These are phyloP conservation scores for Epizoanthus fatuus DNA, from an alignment of 92 coral and sea anemone species.

Conservation along the genomic window DNA sequence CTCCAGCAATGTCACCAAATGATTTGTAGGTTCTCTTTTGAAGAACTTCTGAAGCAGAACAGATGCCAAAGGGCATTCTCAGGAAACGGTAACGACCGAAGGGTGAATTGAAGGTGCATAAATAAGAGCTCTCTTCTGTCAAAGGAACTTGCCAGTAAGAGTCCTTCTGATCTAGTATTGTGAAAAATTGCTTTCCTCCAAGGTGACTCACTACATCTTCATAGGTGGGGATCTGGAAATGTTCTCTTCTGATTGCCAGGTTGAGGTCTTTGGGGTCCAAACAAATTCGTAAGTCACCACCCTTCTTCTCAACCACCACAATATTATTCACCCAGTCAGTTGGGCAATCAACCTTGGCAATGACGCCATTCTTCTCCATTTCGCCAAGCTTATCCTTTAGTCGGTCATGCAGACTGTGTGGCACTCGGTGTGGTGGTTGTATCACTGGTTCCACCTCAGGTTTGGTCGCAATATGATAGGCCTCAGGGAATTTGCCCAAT, in stretches of 20 bases:
- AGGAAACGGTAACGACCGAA: conserved; percentile 50
- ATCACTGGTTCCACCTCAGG: conserved; percentile 35
- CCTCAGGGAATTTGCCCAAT: conserved; percentile 16
- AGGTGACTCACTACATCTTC: conserved; percentile 45
- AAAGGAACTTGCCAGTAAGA: conserved; percentile 65
- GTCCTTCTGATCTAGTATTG: conserved; percentile 55
- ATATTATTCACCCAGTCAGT: conserved; percentile 28
- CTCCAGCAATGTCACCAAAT: conserved; percentile 64
- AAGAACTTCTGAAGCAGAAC: conserved; percentile 51
- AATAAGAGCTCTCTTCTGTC: conserved; percentile 55
- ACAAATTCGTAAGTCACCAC: conserved; percentile 20
- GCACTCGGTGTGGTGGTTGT: conserved; percentile 36
- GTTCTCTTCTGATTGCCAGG: conserved; percentile 23
- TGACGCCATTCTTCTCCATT: conserved; percentile 32
- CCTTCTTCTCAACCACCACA: conserved; percentile 17
- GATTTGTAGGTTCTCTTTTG: conserved; percentile 58
- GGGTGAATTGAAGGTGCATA: conserved; percentile 66
- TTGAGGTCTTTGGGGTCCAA: conserved; percentile 38
- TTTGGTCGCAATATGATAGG: conserved; percentile 8
- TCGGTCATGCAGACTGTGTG: conserved; percentile 15
- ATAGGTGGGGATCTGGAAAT: conserved; percentile 39
- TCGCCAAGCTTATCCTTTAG: conserved; percentile 28
- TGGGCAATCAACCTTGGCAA: conserved; percentile 37
- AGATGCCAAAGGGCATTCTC: conserved; percentile 50
- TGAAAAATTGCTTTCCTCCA: conserved; percentile 41